phyloP scores from a whole-genome alignment of 1,140 invertebrate genomes.

The Bombus fervidus region DNA sequence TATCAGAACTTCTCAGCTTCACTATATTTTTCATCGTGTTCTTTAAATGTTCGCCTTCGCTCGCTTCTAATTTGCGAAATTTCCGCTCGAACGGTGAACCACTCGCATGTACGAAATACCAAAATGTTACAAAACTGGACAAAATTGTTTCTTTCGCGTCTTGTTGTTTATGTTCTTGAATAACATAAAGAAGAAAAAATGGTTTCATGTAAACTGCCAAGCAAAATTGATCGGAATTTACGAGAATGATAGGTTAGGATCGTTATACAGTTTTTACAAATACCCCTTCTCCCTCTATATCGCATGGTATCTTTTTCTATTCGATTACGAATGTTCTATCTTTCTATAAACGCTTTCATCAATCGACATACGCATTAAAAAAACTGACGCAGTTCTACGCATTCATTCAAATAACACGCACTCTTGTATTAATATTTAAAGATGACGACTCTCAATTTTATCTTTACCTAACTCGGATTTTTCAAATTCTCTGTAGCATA shows the following conservation, averaged over 20 bases:
- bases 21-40: no score
- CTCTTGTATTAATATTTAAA: not conserved
- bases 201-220: not conserved
- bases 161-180: not conserved
- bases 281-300: not conserved
- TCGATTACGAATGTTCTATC: not conserved
- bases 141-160: not conserved
- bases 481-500: not conserved
- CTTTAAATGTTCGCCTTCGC: not conserved
- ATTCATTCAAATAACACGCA: not conserved
- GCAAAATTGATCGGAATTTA: not conserved
- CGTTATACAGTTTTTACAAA: conserved; percentile 1
- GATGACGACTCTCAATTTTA: not conserved
- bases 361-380: not conserved
- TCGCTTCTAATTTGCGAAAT: not conserved
- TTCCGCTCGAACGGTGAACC: not conserved
- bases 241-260: not conserved
- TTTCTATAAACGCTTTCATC: not conserved
- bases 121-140: not conserved
- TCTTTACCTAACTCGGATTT: not conserved
- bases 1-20: not conserved
- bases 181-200: not conserved
- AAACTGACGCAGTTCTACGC: not conserved
- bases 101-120: not conserved
- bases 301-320: not conserved